A percentile compares a stretch with the other conserved stretches of the same genome.
These are phyloP conservation scores for Trisateles emortualis DNA, from an alignment of 2,888 invertebrate genomes.

Conservation along the genomic window DNA sequence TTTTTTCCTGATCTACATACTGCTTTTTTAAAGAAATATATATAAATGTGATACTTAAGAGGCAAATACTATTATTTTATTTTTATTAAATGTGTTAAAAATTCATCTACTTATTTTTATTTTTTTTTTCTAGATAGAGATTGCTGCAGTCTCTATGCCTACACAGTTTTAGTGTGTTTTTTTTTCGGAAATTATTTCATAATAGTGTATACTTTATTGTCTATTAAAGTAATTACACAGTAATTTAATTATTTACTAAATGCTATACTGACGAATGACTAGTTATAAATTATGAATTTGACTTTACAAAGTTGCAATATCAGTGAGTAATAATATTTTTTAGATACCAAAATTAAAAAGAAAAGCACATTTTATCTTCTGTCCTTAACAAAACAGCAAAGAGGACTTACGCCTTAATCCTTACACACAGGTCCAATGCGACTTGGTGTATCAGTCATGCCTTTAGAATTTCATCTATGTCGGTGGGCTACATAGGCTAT, in stretches of 20 bases:
- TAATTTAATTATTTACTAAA: slow-evolving; percentile 16
- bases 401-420: too few relatives aligned
- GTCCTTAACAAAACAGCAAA: too few relatives aligned
- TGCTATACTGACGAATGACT: slow-evolving; percentile 43
- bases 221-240: slow-evolving; percentile 30
- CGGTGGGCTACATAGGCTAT: too few relatives aligned
- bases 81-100: background rate
- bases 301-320: slow-evolving; percentile 15
- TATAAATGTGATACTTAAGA: background rate
- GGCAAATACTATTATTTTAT: background rate
- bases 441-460: too few relatives aligned
- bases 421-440: too few relatives aligned
- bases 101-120: background rate
- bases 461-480: too few relatives aligned
- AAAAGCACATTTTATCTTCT: too few relatives aligned
- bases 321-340: too few relatives aligned
- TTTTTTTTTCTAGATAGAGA: background rate
- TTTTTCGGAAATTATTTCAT: slow-evolving; percentile 4
- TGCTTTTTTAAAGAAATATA: background rate
- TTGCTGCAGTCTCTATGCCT: background rate
- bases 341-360: too few relatives aligned
- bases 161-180: slow-evolving; percentile 6
- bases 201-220: slow-evolving; percentile 32
- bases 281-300: slow-evolving; percentile 40
- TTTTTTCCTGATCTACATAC: background rate